Evolutionary conservation across 2,113 vertebrate species (phyloP), one percentile per base, ranked within the genome.

Genomic region (Macroglossus sobrinus): DNA sequence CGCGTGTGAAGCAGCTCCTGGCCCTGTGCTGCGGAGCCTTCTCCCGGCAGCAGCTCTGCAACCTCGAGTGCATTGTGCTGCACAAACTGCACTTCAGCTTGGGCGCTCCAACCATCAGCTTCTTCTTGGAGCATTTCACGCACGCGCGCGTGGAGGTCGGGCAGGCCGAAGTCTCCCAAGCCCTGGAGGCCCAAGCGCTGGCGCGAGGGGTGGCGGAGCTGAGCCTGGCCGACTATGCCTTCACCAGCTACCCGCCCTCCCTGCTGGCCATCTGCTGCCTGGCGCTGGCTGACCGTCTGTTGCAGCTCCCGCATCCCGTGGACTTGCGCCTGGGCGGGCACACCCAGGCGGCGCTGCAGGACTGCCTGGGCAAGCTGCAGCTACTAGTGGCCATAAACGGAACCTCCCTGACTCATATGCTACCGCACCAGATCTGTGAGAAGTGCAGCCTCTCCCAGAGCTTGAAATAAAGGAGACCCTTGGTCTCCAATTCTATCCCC

Each of bases 211-310:
- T 99, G 28, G 99, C 99, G 0, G 99, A 99, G 98, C 98, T 99
- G 95, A 99, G 99, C 97, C 97, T 99, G 74, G 99, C 99, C 0
- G 99, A 99, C 97, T 99, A 99, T 3, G 96, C 99, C 28, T 99
- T 99, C 97, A 98, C 98, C 96, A 97, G 97, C 26, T 99, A 99
- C 91, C 55, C 98, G 0, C 99, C 99, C 0, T 99, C 99, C 9
- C 97, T 99, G 72, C 98, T 99, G 92, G 99, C 99, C 7, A 88
- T 98, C 64, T 98, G 99, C 91, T 99, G 99, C 40, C 97, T 99
- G 91, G 98, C 93, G 8, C 89, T 99, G 68, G 99, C 99, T 0
- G 98, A 98, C 40, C 98, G 98, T 35, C 95, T 99, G 90, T 96
- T 99, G 93, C 40, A 72, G n/a, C 97, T 97, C 33, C 95, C 89